These are phyloP conservation scores for Tortricodes alternella DNA, from an alignment of 2,888 invertebrate species.

Conservation along the genomic window DNA sequence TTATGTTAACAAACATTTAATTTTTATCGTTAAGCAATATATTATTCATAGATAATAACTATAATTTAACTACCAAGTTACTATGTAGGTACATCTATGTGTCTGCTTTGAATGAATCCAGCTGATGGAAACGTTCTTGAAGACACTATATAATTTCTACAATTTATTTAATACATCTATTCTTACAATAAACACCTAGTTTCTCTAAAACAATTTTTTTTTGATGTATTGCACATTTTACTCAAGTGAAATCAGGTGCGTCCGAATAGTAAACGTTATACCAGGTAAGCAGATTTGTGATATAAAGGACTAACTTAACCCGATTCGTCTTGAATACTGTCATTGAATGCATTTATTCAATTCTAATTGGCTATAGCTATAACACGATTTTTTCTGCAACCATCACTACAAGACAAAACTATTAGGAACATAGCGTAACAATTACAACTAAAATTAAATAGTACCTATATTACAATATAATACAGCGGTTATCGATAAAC, in stretches of 20 bases:
- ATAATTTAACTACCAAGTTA: constrained; percentile 76
- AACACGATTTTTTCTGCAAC: constrained; percentile 60
- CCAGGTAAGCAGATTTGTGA: constrained; percentile 31
- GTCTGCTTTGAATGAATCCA: constrained; percentile 45
- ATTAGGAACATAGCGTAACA: constrained; percentile 79
- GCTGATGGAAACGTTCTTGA: constrained; percentile 56
- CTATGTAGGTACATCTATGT: constrained; percentile 58
- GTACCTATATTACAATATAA: constrained; percentile 71
- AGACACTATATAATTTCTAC: constrained; percentile 66
- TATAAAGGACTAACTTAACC: constrained; percentile 39
- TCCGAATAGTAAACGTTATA: constrained; percentile 35
- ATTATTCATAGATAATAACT: constrained; percentile 76
- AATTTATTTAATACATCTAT: constrained; percentile 55
- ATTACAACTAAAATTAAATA: constrained; percentile 71
- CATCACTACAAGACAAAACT: constrained; percentile 67
- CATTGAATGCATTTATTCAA: constrained; percentile 41
- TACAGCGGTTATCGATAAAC: constrained; percentile 38
- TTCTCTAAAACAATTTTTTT: constrained; percentile 56
- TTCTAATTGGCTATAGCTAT: constrained; percentile 48
- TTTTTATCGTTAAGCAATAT: constrained; percentile 80
- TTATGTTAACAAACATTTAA: constrained; percentile 81
- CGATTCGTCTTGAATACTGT: constrained; percentile 41
- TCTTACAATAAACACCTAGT: constrained; percentile 58
- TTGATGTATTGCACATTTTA: constrained; percentile 75
- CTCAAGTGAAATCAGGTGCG: constrained; percentile 40